Evolutionary conservation across 2,113 vertebrate genomes (phyloP).

Genomic region (Paralichthys olivaceus): DNA sequence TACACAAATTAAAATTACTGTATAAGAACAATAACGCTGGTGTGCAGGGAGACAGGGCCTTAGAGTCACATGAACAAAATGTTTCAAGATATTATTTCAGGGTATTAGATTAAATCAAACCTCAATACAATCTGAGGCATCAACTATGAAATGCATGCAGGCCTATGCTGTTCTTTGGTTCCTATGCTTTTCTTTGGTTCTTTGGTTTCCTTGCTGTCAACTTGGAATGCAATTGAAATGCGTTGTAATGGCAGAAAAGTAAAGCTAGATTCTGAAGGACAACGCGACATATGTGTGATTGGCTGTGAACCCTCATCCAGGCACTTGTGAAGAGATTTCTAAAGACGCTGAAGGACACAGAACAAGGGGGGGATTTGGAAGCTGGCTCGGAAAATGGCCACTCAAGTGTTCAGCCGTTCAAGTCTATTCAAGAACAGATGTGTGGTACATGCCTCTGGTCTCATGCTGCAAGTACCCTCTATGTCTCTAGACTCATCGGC

Average conservation of each 20-base stretch:
- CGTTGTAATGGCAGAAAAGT: background rate
- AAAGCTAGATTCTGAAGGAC: background rate
- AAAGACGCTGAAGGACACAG: background rate
- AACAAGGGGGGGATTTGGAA: background rate
- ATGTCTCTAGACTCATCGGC: background rate
- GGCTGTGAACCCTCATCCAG: background rate
- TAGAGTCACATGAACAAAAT: no score
- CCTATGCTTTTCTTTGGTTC: no score
- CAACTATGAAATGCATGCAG: no score
- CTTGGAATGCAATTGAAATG: background rate
- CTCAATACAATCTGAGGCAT: no score
- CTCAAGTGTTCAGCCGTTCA: background rate
- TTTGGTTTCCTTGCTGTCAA: background rate
- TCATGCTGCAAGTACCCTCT: background rate
- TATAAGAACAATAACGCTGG: no score
- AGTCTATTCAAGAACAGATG: constrained; percentile 55
- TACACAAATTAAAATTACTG: no score
- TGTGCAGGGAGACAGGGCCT: no score
- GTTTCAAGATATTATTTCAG: no score
- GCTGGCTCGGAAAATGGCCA: background rate
- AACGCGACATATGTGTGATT: background rate
- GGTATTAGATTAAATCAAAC: no score
- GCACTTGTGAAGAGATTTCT: background rate
- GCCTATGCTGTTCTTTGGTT: no score
- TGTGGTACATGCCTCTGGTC: constrained; percentile 32